Base-by-base conservation (phyloP, 2,113 vertebrate species). In the Neotoma lepida region DNA sequence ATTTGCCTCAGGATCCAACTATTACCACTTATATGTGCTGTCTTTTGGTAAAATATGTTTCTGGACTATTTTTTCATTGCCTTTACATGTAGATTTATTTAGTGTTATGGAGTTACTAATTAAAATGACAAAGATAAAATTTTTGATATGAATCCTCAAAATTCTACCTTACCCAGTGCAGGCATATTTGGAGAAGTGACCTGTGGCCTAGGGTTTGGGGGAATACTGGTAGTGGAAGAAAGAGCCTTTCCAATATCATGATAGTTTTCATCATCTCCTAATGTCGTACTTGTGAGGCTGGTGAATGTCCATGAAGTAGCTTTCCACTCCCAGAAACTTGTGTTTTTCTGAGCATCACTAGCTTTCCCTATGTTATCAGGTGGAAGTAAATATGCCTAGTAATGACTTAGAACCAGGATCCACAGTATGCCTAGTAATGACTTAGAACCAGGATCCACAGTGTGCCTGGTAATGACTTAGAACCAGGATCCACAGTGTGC, bases 41-140 rank as follows among this genome's bases (percentile, higher is more conserved):
- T 63, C 87, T 93, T 93, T 86, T 88, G 80, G 33, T 70, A 73
- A 91, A 30, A 78, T 6, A 44, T 39, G 49, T 80, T 78, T 89
- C n/a, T 10, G 24, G 1, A 10, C 58, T 15, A 33, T 33, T 64
- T 90, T 81, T 63, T 86, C 64, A 58, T 71, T 49, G 63, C 33
- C 33, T 81, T 24, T 66, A 46, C 1, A 0, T 86, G 14, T 6
- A 0, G 41, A 30, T 70, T 58, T 61, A 18, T 71, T 78, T 46
- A 3, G 15, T 63, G 44, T 39, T 76, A n/a, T 66, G 39, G 24
- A 51, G 33, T 76, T 76, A 6, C 28, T 71, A 51, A 30, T 51
- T 90, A 28, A 44, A 88, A 73, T 70, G 39, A 61, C 39, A 68
- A 61, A 92, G 6, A 77, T 68, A 24, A 46, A 68, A 22, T 91